Conservation (phyloP, 1,140 invertebrate species). For the Portunus trituberculatus region DNA sequence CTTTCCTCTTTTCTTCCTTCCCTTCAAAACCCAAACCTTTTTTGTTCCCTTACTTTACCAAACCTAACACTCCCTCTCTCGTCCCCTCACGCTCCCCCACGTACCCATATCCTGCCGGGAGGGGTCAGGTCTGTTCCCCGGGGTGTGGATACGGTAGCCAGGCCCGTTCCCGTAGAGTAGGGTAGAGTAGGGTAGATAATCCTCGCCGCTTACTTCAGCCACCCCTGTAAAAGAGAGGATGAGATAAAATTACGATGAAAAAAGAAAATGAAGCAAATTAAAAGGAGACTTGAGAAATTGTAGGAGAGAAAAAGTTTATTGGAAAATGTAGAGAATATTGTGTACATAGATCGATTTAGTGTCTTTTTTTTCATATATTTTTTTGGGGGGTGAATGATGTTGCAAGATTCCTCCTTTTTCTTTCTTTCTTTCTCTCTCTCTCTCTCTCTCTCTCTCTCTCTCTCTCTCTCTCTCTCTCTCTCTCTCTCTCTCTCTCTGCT, state of each 20-base stretch:
- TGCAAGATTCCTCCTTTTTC: too few relatives aligned
- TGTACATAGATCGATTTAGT: too few relatives aligned
- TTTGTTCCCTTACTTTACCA: not conserved
- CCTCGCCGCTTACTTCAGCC: constrained; percentile 79
- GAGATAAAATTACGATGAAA: too few relatives aligned
- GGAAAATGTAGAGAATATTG: too few relatives aligned
- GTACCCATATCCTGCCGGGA: constrained; percentile 82
- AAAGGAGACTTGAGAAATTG: too few relatives aligned
- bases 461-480: not conserved
- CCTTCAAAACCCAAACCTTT: not conserved
- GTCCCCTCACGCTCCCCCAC: not conserved
- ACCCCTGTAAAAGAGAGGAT: constrained; percentile 61
- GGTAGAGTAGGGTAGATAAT: constrained; percentile 89
- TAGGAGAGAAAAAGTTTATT: too few relatives aligned
- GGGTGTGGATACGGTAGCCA: constrained; percentile 80
- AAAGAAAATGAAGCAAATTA: too few relatives aligned
- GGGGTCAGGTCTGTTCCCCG: constrained; percentile 79
- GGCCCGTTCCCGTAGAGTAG: constrained; percentile 91
- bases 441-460: too few relatives aligned
- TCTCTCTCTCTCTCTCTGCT: not conserved
- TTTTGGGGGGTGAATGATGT: too few relatives aligned
- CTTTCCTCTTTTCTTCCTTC: not conserved
- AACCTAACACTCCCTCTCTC: not conserved
- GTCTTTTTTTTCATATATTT: too few relatives aligned
- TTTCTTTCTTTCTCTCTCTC: too few relatives aligned